Evolutionary conservation across 2,888 invertebrate species (phyloP), one percentile per base, ranked within the genome.

Genomic region (Eretmocerus hayati): DNA sequence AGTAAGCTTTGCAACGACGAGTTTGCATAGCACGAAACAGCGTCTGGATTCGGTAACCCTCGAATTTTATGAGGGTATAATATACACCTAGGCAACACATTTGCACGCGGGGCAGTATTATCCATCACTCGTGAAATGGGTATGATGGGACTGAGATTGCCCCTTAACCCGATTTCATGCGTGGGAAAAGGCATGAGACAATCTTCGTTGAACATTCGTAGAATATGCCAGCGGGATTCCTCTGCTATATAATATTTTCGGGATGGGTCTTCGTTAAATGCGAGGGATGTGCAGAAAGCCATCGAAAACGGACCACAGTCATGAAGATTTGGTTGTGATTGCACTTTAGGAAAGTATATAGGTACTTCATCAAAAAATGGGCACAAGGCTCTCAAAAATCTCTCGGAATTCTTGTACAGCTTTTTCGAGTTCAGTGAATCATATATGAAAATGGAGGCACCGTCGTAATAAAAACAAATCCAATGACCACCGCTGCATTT

Each of bases 1-100:
- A 42, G 16, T 4, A 42, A 13, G 8, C 9, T 31, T 11, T 42
- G 41, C 2, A 42, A 19, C 5, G 32, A 31, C 15, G 41, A 19
- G 21, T 42, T 42, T 11, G 31, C 31, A 31, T 42, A 42, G 32
- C 41, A 42, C 19, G 31, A 32, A 26, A 42, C 32, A 20, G 21
- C 5, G n/a, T 41, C 42, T 15, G 16, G 4, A 15, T 33, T 33
- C 1, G 32, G 21, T 15, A 33, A 4, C 5, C 42, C 42, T 16
- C 32, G 9, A 33, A 26, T 26, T 9, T 9, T 23, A 6, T 39
- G 11, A 13, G 21, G n/a, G n/a, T n/a, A 13, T 39, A 8, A 4
- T 11, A 4, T 9, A 39, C 3, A 3, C 5, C 13, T 23, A n/a
- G 19, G 16, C 15, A n/a, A 9, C 11, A 13, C 13, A 26, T 19